Conservation (phyloP, 2,888 invertebrate species). For the Spodoptera picta region DNA sequence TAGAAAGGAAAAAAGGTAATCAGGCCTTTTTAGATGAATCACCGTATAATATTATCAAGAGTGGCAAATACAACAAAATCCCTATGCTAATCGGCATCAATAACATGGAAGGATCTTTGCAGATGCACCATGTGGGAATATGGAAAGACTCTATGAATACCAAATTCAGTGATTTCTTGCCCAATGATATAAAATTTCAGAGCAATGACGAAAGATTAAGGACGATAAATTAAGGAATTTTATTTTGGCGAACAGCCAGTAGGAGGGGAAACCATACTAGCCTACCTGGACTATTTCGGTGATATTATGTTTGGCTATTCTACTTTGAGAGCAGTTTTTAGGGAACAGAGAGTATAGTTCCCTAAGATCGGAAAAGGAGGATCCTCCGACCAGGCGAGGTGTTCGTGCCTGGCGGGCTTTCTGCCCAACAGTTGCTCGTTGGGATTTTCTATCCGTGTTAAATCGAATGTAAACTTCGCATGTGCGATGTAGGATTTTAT, state of each 20-base stretch:
- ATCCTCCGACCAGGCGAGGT: no score
- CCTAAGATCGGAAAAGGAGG: no score
- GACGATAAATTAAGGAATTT: constrained; percentile 61
- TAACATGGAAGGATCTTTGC: constrained; percentile 35
- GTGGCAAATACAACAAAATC: constrained; percentile 29
- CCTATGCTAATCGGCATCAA: constrained; percentile 37
- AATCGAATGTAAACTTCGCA: no score
- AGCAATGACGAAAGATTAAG: constrained; percentile 55
- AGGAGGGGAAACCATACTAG: constrained; percentile 41
- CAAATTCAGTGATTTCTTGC: constrained; percentile 65
- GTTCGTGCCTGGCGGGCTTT: no score
- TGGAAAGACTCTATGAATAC: constrained; percentile 62
- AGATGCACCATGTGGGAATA: constrained; percentile 4
- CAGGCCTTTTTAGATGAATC: constrained; percentile 21
- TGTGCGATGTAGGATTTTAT: no score
- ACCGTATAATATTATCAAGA: constrained; percentile 34
- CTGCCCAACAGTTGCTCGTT: no score
- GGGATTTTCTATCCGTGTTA: no score
- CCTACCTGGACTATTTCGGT: constrained; percentile 60
- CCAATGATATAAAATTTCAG: constrained; percentile 63
- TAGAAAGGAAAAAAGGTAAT: constrained; percentile 22
- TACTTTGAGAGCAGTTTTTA: constrained; percentile 58
- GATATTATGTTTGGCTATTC: constrained; percentile 73
- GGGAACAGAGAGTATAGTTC: no score
- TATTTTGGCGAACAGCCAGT: constrained; percentile 65